Base-by-base conservation (phyloP, 1,140 invertebrate species). In the Proctacanthus coquilletti region DNA sequence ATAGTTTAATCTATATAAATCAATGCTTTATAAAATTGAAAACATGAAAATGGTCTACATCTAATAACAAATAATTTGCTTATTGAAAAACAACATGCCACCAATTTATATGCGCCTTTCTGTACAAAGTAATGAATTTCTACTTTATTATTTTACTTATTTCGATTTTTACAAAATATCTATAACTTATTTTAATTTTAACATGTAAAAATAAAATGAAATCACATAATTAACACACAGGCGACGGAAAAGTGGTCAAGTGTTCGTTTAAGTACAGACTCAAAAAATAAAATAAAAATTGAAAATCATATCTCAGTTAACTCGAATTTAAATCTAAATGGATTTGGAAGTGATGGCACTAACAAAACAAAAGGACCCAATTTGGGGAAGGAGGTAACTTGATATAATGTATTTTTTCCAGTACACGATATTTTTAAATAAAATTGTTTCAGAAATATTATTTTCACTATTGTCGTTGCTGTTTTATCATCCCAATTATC, bases 231-330 rank as follows among this genome's bases (percentile, higher is more conserved):
- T 25, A 25, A 25, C 6, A 14, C 5, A 37, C n/a, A 40, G 39
- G 39, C 32, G n/a, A 34, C 20, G 17, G 41, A 42, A 33, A 42
- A 42, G 35, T 42, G 41, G 41, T 38, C 41, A n/a, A 42, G 41
- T 32, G 41, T 42, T 18, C 36, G 41, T n/a, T 35, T 38, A 10
- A 42, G 36, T 20, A 27, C 30, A 14, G 39, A 41, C 21, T 36
- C 36, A 23, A 42, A 38, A 29, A 42, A 27, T 13, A 42, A 34
- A 35, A 18, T 34, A 5, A 42, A 38, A 42, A 33, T 42, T 30
- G 41, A 42, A 38, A 42, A 42, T 39, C 41, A 42, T 29, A 34
- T 42, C 13, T 38, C 36, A n/a, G 15, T 29, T 10, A 23, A 42
- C 32, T 34, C 36, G 4, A 42, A 42, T 35, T 39, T 42, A n/a